Evolutionary conservation across 2,888 invertebrate genomes (phyloP).

Genomic region (Magallana nippona): DNA sequence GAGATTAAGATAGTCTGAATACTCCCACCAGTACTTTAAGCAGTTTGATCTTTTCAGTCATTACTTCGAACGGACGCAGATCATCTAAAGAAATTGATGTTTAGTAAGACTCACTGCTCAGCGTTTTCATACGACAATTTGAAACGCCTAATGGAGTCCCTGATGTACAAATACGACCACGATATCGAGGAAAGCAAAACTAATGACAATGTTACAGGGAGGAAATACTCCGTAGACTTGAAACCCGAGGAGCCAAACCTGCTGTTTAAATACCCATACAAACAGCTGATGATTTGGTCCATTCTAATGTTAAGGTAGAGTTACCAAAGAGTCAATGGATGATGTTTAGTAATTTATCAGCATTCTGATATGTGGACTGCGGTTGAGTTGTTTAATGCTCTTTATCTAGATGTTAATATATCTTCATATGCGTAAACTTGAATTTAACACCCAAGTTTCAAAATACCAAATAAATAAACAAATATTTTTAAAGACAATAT

Average conservation of each 20-base stretch:
- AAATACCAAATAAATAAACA: no score
- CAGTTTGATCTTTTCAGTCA: neutral
- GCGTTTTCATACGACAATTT: conserved; percentile 33
- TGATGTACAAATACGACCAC: conserved; percentile 69
- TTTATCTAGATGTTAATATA: no score
- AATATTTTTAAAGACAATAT: no score
- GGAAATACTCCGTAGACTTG: neutral
- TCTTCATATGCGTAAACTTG: no score
- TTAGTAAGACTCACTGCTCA: neutral
- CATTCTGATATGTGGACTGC: no score
- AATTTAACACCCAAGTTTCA: no score
- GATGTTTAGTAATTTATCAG: no score
- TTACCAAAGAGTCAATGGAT: no score
- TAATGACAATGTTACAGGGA: neutral
- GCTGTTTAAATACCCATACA: conserved; percentile 68
- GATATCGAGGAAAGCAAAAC: conserved; percentile 3
- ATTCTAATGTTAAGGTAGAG: conserved; percentile 72
- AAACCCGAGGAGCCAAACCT: neutral
- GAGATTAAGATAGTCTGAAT: no score
- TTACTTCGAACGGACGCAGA: conserved; percentile 18
- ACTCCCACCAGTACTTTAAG: no score
- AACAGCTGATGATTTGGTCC: conserved; percentile 76
- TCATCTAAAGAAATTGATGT: conserved; percentile 38
- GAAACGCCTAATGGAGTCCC: conserved; percentile 54
- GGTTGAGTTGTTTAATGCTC: no score